Conservation (phyloP, 2,113 vertebrate genomes). For the Nothocercus julius region DNA sequence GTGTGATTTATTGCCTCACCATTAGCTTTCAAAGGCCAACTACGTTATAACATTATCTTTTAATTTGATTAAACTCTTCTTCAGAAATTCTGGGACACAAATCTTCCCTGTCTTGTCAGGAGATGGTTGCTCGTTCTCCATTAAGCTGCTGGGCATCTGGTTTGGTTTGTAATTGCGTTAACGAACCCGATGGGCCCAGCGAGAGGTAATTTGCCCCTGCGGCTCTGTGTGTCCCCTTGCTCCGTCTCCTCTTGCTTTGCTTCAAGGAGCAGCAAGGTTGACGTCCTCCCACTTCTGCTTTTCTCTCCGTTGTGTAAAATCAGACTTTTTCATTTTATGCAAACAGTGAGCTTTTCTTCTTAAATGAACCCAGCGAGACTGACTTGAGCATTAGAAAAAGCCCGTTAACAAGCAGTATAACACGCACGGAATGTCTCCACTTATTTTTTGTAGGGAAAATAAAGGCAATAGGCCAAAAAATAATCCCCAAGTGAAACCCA, state of each 20-base stretch:
- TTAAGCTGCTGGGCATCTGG: not conserved
- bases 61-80: slow-evolving; percentile 44
- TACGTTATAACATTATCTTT: slow-evolving; percentile 29
- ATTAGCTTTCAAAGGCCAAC: not conserved
- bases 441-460: not conserved
- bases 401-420: not conserved
- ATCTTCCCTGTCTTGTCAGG: slow-evolving; percentile 6
- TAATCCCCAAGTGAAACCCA: not conserved
- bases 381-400: not conserved
- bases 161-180: slow-evolving; percentile 23
- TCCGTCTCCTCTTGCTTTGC: not conserved
- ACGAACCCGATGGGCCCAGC: not conserved
- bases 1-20: not conserved
- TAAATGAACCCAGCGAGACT: not conserved
- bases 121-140: not conserved
- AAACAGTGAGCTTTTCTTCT: rapidly evolving
- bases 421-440: not conserved
- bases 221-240: rapidly evolving
- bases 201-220: not conserved
- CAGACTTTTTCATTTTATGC: not conserved
- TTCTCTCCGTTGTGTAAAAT: not conserved
- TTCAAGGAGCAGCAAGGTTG: not conserved
- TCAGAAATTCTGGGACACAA: slow-evolving; percentile 7
- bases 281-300: not conserved
- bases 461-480: not conserved